Base-by-base conservation (phyloP, 2,888 invertebrate species). In the Chymomyza procnemis region DNA sequence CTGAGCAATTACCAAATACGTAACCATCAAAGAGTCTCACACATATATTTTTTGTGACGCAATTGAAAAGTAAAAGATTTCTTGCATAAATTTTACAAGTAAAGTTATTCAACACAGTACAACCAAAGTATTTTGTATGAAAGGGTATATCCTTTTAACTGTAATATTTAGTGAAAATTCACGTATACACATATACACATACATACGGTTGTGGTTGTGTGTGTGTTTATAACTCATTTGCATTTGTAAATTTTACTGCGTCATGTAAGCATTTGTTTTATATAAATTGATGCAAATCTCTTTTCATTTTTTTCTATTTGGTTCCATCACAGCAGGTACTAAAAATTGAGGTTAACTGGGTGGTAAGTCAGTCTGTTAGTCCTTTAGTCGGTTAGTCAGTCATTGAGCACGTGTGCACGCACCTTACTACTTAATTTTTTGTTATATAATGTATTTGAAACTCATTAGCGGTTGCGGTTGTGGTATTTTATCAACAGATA, bases 191-290 rank as follows among this genome's bases (percentile, higher is more conserved):
- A 22, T 22, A 22, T 22, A 22, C 22, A 22, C 4, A 22, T 22
- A 6, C 26, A 6, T 26, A 26, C 3, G 12, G 6, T 41, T 41
- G 12, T 41, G 9, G 9, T 3, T 41, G 6, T 41, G 34, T 12
- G 34, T 41, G 34, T 41, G 34, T 41, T 41, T 41, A 3, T 74
- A 87, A 78, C 87, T 83, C 78, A 82, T 82, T 82, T 82, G 82
- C 82, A 82, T 82, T 82, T 85, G 88, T 87, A 87, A 87, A 82
- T 74, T 87, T 85, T 80, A 73, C 69, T 85, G 71, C 67, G 66
- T 76, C 79, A 76, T 75, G 69, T 79, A 76, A 79, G 79, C 76
- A 79, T 79, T 76, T 76, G 76, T 79, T 76, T 66, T 62, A 73
- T 66, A 71, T 69, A 67, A 58, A 69, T 75, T 46, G 6, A 5